phyloP scores from a whole-genome alignment of 2,888 invertebrate species.

The Nysson spinosus region DNA sequence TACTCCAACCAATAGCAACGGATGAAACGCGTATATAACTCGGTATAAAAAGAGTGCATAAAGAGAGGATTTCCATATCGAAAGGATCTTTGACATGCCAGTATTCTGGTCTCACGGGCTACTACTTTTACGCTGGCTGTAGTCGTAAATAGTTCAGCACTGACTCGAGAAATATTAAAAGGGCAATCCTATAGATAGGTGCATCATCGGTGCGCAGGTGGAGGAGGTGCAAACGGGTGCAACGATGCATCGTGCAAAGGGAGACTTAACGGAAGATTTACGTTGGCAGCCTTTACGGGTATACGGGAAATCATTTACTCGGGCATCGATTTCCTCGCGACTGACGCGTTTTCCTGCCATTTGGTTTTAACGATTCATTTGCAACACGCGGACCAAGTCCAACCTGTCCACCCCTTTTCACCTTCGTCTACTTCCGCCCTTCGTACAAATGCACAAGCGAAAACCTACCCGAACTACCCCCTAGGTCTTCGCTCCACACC shows the following conservation, averaged over 20 bases:
- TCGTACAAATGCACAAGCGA: no score
- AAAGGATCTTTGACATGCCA: constrained; percentile 25
- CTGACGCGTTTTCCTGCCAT: constrained; percentile 28
- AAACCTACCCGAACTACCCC: no score
- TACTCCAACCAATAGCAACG: no score
- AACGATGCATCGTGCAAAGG: constrained; percentile 1
- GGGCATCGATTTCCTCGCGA: constrained; percentile 51
- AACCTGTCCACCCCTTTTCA: constrained; percentile 1
- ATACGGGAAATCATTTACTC: constrained; percentile 57
- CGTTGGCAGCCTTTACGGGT: constrained; percentile 66
- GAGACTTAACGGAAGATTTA: constrained; percentile 64
- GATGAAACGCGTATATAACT: background rate
- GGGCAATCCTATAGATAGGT: constrained; percentile 64
- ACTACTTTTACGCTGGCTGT: constrained; percentile 47
- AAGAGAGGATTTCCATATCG: constrained; percentile 36
- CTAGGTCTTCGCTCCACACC: no score
- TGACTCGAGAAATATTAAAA: constrained; percentile 74
- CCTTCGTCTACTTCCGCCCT: no score
- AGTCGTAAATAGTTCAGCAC: constrained; percentile 73
- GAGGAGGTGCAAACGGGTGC: constrained; percentile 16
- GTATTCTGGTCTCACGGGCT: constrained; percentile 20
- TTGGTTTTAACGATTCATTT: constrained; percentile 57
- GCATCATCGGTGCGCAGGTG: constrained; percentile 66
- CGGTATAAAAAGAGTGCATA: constrained; percentile 4
- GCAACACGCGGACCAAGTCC: constrained; percentile 36